phyloP scores from a whole-genome alignment of 2,888 invertebrate species.

The Drosophila yooni region DNA sequence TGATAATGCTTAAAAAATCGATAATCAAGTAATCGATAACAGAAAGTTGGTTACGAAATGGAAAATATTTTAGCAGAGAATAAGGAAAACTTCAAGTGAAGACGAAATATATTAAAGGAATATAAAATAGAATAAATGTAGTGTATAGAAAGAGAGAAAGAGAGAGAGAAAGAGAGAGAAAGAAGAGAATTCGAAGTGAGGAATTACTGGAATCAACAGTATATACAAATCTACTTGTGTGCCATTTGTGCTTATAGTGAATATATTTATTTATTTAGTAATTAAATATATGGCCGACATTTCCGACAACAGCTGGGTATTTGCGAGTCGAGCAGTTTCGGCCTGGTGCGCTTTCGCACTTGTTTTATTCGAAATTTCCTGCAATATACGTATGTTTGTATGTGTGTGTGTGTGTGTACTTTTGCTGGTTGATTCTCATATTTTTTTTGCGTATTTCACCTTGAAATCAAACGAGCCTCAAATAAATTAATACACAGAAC shows the following conservation, averaged over 20 bases:
- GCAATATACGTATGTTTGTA: conserved; percentile 4
- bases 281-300: background rate
- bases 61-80: too few species aligned
- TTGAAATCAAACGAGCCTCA: conserved; percentile 77
- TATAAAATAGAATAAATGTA: background rate
- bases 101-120: background rate
- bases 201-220: background rate
- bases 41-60: background rate
- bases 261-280: background rate
- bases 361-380: conserved; percentile 32
- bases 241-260: background rate
- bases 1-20: background rate
- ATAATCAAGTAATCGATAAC: conserved; percentile 4
- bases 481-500: conserved; percentile 72
- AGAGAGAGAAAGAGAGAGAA: background rate
- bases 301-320: background rate
- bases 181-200: too few species aligned
- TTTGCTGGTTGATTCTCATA: conserved; percentile 33
- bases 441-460: conserved; percentile 75
- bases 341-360: background rate
- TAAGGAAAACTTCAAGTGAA: too few species aligned
- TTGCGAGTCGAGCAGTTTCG: background rate
- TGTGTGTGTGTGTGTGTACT: conserved; percentile 13
- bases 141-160: background rate
- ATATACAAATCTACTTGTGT: background rate